Evolutionary conservation across 2,113 vertebrate species (phyloP).

Genomic region (Uria lomvia): DNA sequence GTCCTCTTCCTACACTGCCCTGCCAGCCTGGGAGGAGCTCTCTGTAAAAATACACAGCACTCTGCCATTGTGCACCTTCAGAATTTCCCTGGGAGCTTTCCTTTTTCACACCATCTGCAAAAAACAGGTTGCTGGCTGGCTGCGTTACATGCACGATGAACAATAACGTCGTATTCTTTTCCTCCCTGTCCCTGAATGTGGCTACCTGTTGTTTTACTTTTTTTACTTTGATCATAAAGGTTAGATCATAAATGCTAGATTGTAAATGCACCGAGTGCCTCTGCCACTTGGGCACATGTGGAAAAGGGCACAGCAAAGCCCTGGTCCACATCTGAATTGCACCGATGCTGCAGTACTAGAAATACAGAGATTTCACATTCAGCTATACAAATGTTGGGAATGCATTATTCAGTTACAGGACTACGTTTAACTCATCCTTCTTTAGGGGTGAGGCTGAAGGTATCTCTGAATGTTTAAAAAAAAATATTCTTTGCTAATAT

Average conservation of each 20-base stretch:
- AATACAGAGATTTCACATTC: not conserved
- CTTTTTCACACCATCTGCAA: not conserved
- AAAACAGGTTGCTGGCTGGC: not conserved
- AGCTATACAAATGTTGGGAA: not conserved
- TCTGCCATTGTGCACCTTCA: not conserved
- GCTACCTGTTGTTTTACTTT: not conserved
- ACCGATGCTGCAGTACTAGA: not conserved
- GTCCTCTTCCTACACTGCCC: not conserved
- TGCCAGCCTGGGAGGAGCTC: not conserved
- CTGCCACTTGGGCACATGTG: not conserved
- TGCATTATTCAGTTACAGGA: not conserved
- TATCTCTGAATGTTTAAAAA: not conserved
- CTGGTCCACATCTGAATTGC: not conserved
- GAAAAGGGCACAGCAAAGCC: not conserved
- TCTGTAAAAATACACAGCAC: not conserved
- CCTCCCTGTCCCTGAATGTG: not conserved
- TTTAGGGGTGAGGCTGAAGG: not conserved
- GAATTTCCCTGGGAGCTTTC: not conserved
- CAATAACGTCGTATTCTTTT: not conserved
- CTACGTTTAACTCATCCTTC: not conserved
- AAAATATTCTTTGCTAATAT: not conserved
- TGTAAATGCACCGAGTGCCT: not conserved
- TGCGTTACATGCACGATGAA: not conserved
- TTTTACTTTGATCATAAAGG: not conserved
- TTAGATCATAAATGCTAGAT: not conserved